These are phyloP conservation scores for Cryptoprocta ferox DNA, from an alignment of 2,797 vertebrate species.

Conservation along the genomic window DNA sequence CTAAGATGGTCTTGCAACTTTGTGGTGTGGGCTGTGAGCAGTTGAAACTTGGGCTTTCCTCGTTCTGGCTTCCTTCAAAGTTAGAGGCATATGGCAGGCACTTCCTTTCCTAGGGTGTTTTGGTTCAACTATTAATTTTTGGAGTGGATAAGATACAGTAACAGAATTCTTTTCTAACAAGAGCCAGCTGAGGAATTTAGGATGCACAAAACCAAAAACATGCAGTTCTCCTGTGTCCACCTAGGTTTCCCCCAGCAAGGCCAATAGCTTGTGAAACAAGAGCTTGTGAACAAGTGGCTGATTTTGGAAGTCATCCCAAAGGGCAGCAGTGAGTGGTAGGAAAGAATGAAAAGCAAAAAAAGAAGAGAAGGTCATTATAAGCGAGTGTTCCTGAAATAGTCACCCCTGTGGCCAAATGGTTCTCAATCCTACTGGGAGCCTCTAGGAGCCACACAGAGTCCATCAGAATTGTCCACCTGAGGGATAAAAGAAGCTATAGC, in stretches of 20 bases:
- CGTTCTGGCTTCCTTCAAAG: not conserved
- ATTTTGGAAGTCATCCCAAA: slow-evolving; percentile 12
- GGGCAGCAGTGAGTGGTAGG: not conserved
- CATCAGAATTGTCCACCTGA: not conserved
- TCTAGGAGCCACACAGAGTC: not conserved
- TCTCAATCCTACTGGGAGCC: not conserved
- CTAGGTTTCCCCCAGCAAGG: not conserved
- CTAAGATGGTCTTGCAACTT: slow-evolving; percentile 6
- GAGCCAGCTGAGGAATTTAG: not conserved
- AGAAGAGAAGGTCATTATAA: not conserved
- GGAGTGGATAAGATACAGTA: not conserved
- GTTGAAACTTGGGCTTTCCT: not conserved
- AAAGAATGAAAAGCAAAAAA: not conserved
- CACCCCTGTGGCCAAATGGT: not conserved
- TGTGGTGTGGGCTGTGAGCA: not conserved
- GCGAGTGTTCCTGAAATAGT: not conserved
- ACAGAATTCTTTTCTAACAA: not conserved
- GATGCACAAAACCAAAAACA: not conserved
- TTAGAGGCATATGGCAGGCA: not conserved
- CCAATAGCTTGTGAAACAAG: not conserved
- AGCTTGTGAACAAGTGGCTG: not conserved
- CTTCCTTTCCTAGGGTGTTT: slow-evolving; percentile 14
- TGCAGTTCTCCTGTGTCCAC: not conserved
- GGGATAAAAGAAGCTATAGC: not conserved
- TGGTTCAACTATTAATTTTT: slow-evolving; percentile 2